A percentile compares a stretch with the other conserved stretches of the same genome.
Evolutionary conservation across 2,888 invertebrate genomes (phyloP).

Genomic region (Escarpia spicata): DNA sequence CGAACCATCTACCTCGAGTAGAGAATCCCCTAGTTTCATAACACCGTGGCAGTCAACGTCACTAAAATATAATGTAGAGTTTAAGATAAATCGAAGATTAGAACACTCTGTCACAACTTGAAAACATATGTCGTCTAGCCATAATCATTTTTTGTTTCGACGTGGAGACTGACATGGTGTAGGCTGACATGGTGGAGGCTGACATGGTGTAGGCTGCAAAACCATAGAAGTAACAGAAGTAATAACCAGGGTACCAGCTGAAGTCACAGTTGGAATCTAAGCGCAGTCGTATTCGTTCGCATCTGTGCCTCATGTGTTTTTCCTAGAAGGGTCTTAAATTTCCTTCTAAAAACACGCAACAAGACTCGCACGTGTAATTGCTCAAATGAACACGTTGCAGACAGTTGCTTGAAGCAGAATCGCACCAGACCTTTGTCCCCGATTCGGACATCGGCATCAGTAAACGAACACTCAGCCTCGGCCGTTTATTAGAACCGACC

Average conservation of each 20-base stretch:
- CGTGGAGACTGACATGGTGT: too few species aligned
- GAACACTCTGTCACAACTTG: not conserved
- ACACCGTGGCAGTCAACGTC: too few species aligned
- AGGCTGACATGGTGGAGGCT: too few species aligned
- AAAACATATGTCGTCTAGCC: not conserved
- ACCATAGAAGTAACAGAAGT: too few species aligned
- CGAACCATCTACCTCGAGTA: too few species aligned
- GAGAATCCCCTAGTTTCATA: too few species aligned
- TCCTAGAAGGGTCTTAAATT: not conserved
- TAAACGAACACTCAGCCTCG: not conserved
- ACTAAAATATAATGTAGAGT: too few species aligned
- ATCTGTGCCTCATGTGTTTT: not conserved
- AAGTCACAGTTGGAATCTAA: too few species aligned
- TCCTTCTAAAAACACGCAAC: not conserved
- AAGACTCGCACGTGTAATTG: not conserved
- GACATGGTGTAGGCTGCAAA: too few species aligned
- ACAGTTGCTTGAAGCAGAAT: not conserved
- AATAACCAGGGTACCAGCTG: too few species aligned
- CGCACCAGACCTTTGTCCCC: not conserved
- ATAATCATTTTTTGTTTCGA: not conserved
- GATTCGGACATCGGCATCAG: not conserved
- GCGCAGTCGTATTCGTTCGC: not conserved
- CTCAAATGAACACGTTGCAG: not conserved
- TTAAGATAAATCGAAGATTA: not conserved
- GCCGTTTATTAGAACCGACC: not conserved